These are phyloP conservation scores for Istiophorus platypterus DNA, from an alignment of 2,113 vertebrate genomes.

Conservation along the genomic window DNA sequence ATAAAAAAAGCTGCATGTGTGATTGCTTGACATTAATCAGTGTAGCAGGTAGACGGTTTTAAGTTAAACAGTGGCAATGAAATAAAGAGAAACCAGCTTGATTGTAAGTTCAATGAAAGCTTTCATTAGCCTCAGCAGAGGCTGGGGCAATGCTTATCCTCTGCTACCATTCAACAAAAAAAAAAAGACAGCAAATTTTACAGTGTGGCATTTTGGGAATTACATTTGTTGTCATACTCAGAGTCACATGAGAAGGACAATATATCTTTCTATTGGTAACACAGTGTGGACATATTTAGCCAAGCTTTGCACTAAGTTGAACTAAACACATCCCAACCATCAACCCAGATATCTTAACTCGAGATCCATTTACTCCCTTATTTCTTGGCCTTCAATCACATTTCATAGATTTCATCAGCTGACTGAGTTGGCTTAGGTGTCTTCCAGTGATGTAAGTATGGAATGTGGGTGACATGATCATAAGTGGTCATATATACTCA, in stretches of 20 bases:
- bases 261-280: not conserved
- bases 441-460: not conserved
- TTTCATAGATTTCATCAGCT: not conserved
- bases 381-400: not conserved
- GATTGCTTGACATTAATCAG: slow-evolving; percentile 83
- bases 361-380: not conserved
- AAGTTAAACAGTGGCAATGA: slow-evolving; percentile 12
- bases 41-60: slow-evolving; percentile 39
- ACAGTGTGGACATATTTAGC: not conserved
- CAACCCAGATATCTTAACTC: not conserved
- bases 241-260: not conserved
- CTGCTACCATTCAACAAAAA: not conserved
- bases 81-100: not conserved
- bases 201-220: slow-evolving; percentile 24
- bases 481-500: too few relatives aligned
- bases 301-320: not conserved
- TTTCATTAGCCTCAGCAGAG: slow-evolving; percentile 8
- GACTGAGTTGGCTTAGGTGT: not conserved
- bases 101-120: slow-evolving; percentile 2
- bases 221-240: not conserved
- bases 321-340: not conserved
- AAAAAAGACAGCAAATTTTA: not conserved
- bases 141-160: not conserved
- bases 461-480: not conserved
- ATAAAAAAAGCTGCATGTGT: slow-evolving; percentile 88